Evolutionary conservation across 2,888 invertebrate species (phyloP).

Genomic region (Scaptomyza caliginosa): DNA sequence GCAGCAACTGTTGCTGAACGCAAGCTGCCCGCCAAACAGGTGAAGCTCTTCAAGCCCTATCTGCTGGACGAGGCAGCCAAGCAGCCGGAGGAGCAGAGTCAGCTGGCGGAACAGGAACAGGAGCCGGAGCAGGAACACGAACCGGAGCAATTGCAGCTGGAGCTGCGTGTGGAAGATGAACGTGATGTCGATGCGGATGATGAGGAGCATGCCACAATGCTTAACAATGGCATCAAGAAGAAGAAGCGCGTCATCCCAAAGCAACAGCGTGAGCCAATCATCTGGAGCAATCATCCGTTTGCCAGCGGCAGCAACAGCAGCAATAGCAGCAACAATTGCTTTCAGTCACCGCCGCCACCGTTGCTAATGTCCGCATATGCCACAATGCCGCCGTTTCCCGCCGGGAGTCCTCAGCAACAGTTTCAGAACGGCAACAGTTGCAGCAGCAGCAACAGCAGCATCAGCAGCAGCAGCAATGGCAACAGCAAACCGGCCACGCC

Average conservation of each 20-base stretch:
- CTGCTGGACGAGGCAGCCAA: conserved; percentile 86
- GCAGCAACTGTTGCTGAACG: conserved; percentile 35
- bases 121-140: conserved; percentile 8
- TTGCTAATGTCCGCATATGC: conserved; percentile 37
- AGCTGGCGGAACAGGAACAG: neutral
- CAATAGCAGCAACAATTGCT: conserved; percentile 58
- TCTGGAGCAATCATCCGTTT: conserved; percentile 82
- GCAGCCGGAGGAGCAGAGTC: conserved; percentile 12
- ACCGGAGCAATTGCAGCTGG: conserved; percentile 31
- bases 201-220: conserved; percentile 45
- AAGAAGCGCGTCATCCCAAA: conserved; percentile 53
- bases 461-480: conserved; percentile 21
- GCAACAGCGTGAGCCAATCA: conserved; percentile 80
- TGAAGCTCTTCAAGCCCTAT: conserved; percentile 91
- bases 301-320: conserved; percentile 37
- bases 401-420: conserved; percentile 73
- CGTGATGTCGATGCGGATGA: conserved; percentile 57
- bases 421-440: conserved; percentile 19
- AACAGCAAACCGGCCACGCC: conserved; percentile 57
- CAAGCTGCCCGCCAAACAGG: conserved; percentile 84
- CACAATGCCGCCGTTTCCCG: conserved; percentile 71
- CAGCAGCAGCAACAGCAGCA: conserved; percentile 13
- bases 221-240: conserved; percentile 43
- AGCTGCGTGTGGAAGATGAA: conserved; percentile 50
- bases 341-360: conserved; percentile 72